Conservation (phyloP, 2,113 vertebrate genomes). For the Pachyramphus minor region DNA sequence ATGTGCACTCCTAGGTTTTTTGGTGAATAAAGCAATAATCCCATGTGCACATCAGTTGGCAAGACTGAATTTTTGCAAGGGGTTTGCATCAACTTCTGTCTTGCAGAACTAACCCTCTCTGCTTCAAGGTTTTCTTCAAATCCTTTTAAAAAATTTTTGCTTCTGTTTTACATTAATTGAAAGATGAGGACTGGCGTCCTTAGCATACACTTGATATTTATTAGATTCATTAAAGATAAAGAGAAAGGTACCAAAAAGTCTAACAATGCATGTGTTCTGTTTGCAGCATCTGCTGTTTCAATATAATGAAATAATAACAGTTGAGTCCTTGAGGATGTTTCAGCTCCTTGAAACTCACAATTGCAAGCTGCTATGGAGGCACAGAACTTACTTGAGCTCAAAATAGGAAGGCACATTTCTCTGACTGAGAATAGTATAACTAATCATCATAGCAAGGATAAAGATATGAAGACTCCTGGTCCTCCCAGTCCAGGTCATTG, state of each 20-base stretch:
- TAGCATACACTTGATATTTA: background rate
- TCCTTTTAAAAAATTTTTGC: background rate
- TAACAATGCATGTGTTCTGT: background rate
- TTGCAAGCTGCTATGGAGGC: background rate
- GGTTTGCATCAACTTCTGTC: background rate
- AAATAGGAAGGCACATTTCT: constrained; percentile 2
- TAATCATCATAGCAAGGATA: background rate
- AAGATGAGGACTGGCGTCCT: background rate
- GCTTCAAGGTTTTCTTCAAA: background rate
- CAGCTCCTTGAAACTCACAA: background rate
- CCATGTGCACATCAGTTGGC: background rate
- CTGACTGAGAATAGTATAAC: background rate
- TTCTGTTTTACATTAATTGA: background rate
- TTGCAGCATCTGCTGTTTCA: background rate
- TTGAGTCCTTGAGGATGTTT: background rate
- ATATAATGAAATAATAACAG: background rate
- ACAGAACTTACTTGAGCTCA: background rate
- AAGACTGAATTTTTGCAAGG: background rate
- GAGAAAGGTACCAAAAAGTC: background rate
- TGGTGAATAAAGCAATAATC: background rate
- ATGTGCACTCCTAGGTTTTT: background rate
- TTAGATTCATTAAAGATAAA: background rate
- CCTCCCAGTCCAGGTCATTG: background rate
- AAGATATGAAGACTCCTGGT: background rate
- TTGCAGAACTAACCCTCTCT: background rate